Conservation (phyloP, 2,888 invertebrate genomes). For the Pollenia angustigena region DNA sequence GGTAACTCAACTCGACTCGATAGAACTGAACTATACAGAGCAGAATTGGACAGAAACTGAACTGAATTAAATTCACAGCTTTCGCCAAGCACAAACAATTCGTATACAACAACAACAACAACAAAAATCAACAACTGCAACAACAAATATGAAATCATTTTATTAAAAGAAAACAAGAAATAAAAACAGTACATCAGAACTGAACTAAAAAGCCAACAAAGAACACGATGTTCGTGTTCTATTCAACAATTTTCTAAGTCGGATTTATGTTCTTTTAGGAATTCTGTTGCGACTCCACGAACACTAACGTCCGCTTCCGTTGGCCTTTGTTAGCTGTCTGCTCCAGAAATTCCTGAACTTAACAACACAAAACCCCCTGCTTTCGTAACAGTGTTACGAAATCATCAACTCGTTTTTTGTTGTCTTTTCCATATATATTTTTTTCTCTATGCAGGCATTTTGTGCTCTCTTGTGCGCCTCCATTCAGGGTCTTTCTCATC, state of each 20-base stretch:
- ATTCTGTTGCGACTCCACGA: slow-evolving; percentile 49
- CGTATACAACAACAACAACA: slow-evolving; percentile 38
- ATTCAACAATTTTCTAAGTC: slow-evolving; percentile 48
- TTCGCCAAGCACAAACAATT: slow-evolving; percentile 45
- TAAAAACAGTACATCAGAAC: slow-evolving; percentile 35
- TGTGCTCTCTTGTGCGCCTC: not conserved
- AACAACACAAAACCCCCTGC: slow-evolving; percentile 53
- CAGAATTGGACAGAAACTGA: slow-evolving; percentile 38
- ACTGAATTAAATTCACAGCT: slow-evolving; percentile 64
- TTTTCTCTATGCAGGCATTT: not conserved
- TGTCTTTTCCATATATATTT: slow-evolving; percentile 1
- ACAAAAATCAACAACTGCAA: slow-evolving; percentile 2
- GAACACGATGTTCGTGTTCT: slow-evolving; percentile 48
- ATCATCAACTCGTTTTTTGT: slow-evolving; percentile 55
- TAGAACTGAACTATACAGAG: slow-evolving; percentile 40
- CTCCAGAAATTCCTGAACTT: slow-evolving; percentile 72
- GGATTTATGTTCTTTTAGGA: slow-evolving; percentile 45
- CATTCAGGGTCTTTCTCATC: not conserved
- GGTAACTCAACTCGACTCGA: slow-evolving; percentile 60
- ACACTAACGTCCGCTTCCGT: slow-evolving; percentile 73
- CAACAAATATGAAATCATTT: slow-evolving; percentile 30
- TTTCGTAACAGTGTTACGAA: slow-evolving; percentile 70
- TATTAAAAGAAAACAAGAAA: slow-evolving; percentile 28
- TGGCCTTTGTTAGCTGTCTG: slow-evolving; percentile 75
- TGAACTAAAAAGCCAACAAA: slow-evolving; percentile 42